These are phyloP conservation scores for Caradrina kadenii DNA, from an alignment of 2,888 invertebrate genomes.

Conservation along the genomic window DNA sequence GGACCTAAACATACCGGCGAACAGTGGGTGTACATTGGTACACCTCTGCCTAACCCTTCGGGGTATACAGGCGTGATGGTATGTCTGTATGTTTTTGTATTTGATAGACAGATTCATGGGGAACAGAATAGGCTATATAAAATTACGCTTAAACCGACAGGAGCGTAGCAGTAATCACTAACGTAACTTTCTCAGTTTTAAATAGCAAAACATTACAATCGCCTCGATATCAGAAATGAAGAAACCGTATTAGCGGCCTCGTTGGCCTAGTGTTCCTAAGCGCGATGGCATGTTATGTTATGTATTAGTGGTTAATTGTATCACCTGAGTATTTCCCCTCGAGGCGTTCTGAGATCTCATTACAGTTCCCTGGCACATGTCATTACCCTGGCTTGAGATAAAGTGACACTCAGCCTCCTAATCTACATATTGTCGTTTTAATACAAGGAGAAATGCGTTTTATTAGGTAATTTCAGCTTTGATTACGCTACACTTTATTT, in stretches of 20 bases:
- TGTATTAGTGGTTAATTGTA: conserved; percentile 47
- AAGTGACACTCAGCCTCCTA: conserved; percentile 36
- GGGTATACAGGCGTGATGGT: too few species aligned
- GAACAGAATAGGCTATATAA: too few species aligned
- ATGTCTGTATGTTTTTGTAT: too few species aligned
- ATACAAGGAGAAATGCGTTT: conserved; percentile 49
- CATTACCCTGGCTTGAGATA: conserved; percentile 39
- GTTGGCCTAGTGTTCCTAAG: too few species aligned
- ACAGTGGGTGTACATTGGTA: too few species aligned
- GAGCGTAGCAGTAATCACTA: too few species aligned
- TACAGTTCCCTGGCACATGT: conserved; percentile 41
- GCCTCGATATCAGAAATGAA: conserved; percentile 8
- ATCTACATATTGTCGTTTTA: conserved; percentile 60
- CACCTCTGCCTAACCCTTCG: too few species aligned
- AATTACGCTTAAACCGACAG: too few species aligned
- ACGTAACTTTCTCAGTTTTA: conserved; percentile 2
- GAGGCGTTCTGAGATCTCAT: conserved; percentile 45
- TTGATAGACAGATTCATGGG: too few species aligned
- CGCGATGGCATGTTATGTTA: too few species aligned
- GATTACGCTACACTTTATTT: conserved; percentile 43
- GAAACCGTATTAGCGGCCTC: conserved; percentile 27
- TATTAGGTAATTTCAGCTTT: conserved; percentile 49
- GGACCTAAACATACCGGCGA: too few species aligned
- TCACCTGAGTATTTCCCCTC: conserved; percentile 27
- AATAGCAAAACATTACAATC: conserved; percentile 18